Conservation (phyloP, 2,797 vertebrate species). For the Leptoclinus maculatus region DNA sequence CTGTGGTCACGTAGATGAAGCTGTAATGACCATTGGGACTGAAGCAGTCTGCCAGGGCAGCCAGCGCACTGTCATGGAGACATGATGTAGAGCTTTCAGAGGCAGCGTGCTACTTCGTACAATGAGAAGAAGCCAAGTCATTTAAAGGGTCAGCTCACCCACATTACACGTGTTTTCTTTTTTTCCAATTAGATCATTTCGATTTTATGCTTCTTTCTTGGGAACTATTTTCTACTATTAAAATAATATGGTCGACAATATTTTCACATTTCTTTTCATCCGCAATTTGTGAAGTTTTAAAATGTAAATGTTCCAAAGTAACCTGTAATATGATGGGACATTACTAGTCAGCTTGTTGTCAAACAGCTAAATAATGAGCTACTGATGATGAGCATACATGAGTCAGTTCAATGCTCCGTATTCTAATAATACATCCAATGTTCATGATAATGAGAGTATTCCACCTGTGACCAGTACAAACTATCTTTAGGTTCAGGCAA, state of each 20-base stretch:
- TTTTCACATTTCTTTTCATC: neutral
- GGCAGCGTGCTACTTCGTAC: slow-evolving; percentile 3
- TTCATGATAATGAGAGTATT: neutral
- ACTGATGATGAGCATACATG: neutral
- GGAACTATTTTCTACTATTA: neutral
- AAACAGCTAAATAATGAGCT: neutral
- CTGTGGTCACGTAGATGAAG: slow-evolving; percentile 61
- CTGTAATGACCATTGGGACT: slow-evolving; percentile 60
- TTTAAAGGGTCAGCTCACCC: slow-evolving; percentile 23
- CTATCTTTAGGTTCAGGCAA: neutral
- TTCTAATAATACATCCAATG: neutral
- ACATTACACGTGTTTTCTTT: neutral
- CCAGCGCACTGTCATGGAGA: slow-evolving; percentile 38
- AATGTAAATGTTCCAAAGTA: neutral
- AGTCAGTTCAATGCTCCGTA: neutral
- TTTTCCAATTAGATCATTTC: neutral
- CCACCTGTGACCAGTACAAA: neutral
- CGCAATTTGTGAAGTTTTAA: neutral
- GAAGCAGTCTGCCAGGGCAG: slow-evolving; percentile 32
- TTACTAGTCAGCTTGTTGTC: neutral
- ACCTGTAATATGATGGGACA: neutral
- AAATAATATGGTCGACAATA: neutral
- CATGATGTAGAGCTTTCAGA: slow-evolving; percentile 37
- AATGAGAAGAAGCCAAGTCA: neutral
- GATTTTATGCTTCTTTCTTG: neutral